Conservation (phyloP, 2,888 invertebrate genomes). For the Drosophila subsilvestris region DNA sequence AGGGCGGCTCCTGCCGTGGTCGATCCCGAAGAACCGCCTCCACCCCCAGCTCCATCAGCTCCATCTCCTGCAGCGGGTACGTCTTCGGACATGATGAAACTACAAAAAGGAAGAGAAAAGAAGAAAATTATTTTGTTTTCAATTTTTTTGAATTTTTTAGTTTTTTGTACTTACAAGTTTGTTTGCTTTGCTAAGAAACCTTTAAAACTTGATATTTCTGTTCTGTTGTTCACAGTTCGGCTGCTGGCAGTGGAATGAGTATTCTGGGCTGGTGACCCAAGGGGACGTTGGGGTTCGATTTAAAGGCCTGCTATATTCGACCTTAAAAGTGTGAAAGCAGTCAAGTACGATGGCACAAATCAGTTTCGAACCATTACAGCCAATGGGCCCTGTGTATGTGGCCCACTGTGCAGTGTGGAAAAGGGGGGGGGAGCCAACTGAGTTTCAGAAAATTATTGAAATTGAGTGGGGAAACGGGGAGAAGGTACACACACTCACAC, state of each 20-base stretch:
- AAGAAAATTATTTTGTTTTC: not conserved
- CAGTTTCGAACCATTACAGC: accelerated
- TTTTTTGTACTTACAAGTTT: not conserved
- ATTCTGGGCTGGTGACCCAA: not conserved
- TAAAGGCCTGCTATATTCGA: not conserved
- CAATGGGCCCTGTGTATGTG: accelerated
- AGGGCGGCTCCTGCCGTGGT: constrained; percentile 40
- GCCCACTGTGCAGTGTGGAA: not conserved
- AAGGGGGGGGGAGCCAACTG: not conserved
- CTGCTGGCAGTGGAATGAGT: not conserved
- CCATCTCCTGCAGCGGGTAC: no score
- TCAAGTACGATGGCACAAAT: not conserved
- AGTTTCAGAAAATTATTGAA: not conserved
- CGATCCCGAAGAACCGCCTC: not conserved
- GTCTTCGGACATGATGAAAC: no score
- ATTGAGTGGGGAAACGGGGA: not conserved
- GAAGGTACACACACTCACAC: no score
- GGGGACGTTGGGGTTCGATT: not conserved
- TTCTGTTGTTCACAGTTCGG: not conserved
- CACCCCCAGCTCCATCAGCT: no score
- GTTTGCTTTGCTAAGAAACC: not conserved
- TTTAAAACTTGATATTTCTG: not conserved
- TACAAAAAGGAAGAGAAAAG: no score
- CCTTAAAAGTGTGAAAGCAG: not conserved
- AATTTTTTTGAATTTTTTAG: not conserved